Evolutionary conservation across 2,797 vertebrate species (phyloP), one percentile per base, ranked within the genome.

Genomic region (Anas capensis): DNA sequence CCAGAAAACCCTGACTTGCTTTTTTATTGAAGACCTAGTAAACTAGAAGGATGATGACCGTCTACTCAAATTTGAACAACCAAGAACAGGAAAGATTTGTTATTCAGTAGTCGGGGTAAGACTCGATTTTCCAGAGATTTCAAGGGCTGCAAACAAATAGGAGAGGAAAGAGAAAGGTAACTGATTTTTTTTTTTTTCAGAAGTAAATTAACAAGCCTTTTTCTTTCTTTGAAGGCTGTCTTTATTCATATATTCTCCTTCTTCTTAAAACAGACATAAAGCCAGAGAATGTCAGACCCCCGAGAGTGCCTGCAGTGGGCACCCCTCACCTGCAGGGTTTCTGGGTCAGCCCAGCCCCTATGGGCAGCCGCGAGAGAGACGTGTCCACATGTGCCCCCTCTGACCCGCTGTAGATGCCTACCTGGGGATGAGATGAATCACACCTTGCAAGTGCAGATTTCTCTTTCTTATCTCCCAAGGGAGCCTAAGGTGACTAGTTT

Each of bases 401-500:
- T 56, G 62, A 12, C n/a, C 8, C 2, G 36, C 38, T 65, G 33
- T 3, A 44, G 64, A 14, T 69, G 61, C 34, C 54, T 48, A 0
- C 76, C 19, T 34, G 8, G 29, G 89, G 48, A 57, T 13, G 49
- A 58, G 93, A 38, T 92, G 92, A 92, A 88, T 90, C 93, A 92
- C 78, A 36, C 73, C 78, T 86, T 57, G 56, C 58, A 38, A 92
- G 78, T 40, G 81, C 86, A 88, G 88, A 56, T 92, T 79, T 12
- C 76, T 83, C 40, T 76, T 65, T 51, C 80, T 88, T 76, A 82
- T 92, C 80, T 93, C 80, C 27, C 53, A 8, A 11, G 71, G 90
- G 66, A 95, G 90, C 88, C 88, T 38, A 48, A 90, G 94, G 94
- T 95, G 96, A 84, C 73, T 88, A 33, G 58, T 92, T 90, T 56